Conservation (phyloP, 2,113 vertebrate species). For the Amblyornis subalaris region DNA sequence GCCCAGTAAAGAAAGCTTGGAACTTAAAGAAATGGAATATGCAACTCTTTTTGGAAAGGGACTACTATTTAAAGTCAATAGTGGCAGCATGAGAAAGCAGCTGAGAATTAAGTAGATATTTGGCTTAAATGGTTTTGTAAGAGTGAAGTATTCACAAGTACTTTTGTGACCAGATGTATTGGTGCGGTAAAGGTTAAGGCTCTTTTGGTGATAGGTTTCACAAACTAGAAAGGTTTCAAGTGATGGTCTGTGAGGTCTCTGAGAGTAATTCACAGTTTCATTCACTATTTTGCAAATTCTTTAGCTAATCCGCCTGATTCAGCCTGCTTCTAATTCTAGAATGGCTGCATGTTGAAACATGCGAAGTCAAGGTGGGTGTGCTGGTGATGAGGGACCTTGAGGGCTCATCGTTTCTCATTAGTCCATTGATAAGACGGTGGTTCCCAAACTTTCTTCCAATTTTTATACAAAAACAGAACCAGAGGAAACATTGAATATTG, state of each 20-base stretch:
- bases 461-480: not conserved
- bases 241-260: not conserved
- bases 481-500: not conserved
- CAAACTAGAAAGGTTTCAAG: not conserved
- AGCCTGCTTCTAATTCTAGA: not conserved
- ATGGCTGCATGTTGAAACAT: not conserved
- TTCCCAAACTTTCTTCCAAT: not conserved
- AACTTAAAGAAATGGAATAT: not conserved
- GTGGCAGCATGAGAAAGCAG: not conserved
- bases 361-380: not conserved
- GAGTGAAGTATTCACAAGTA: not conserved
- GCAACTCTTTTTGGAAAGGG: not conserved
- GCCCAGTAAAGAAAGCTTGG: not conserved
- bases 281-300: not conserved
- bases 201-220: not conserved
- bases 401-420: not conserved
- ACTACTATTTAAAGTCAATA: fast-evolving
- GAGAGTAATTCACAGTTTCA: not conserved
- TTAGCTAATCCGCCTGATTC: not conserved
- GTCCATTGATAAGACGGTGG: not conserved
- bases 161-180: not conserved
- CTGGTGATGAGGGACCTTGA: not conserved
- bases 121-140: not conserved
- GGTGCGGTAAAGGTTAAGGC: not conserved
- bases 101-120: not conserved